Percentiles rank a stretch among this genome's conserved stretches.
Evolutionary conservation across 2,113 vertebrate species (phyloP).

Genomic region (Siniperca knerii): DNA sequence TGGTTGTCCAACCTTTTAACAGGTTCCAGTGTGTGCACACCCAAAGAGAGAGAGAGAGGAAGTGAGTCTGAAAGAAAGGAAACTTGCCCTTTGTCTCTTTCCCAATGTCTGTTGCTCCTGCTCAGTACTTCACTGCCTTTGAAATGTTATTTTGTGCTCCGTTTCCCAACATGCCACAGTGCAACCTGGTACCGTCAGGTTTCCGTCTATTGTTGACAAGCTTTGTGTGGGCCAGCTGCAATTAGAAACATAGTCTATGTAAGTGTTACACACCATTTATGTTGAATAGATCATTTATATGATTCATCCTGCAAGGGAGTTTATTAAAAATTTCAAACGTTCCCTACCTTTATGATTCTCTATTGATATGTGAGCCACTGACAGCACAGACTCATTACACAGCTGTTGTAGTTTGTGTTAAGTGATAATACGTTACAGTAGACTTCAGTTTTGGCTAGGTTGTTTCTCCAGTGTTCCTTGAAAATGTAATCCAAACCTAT

Average conservation of each 20-base stretch:
- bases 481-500: neutral
- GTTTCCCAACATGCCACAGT: constrained; percentile 68
- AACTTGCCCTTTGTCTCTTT: constrained; percentile 72
- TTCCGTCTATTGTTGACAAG: constrained; percentile 83
- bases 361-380: neutral
- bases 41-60: constrained; percentile 51
- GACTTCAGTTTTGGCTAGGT: neutral
- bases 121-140: constrained; percentile 56
- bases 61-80: constrained; percentile 79
- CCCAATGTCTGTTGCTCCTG: constrained; percentile 20
- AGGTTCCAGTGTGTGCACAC: constrained; percentile 14
- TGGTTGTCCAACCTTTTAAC: neutral
- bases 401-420: neutral
- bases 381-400: neutral
- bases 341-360: neutral
- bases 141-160: constrained; percentile 72
- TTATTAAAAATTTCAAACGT: constrained; percentile 3
- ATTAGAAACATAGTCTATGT: constrained; percentile 27
- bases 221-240: constrained; percentile 32
- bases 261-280: constrained; percentile 24
- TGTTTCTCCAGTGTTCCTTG: neutral
- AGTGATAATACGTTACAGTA: neutral
- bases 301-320: neutral
- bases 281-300: constrained; percentile 41
- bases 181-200: constrained; percentile 56